Evolutionary conservation across 1,140 invertebrate species (phyloP).

Genomic region (Drosophila sturtevanti): DNA sequence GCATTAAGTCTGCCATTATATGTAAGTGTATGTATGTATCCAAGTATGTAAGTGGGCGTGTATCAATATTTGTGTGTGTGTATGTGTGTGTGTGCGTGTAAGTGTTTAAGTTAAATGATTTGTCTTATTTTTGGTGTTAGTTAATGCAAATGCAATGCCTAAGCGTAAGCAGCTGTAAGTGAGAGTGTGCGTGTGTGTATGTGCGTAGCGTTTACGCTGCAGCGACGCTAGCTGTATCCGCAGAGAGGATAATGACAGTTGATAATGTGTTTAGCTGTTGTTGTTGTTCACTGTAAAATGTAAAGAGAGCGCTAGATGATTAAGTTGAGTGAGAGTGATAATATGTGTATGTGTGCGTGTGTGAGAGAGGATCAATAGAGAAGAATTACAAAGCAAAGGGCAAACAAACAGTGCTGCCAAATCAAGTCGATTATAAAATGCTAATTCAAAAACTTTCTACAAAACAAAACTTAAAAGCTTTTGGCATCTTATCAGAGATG

Average conservation of each 20-base stretch:
- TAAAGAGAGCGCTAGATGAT: constrained; percentile 16
- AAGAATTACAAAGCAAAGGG: background rate
- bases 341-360: constrained; percentile 31
- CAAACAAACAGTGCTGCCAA: background rate
- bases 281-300: constrained; percentile 11
- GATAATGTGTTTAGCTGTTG: constrained; percentile 5
- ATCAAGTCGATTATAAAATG: background rate
- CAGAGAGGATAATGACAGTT: constrained; percentile 5
- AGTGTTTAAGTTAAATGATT: constrained; percentile 25
- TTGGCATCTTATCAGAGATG: too few species aligned
- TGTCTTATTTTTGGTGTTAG: constrained; percentile 42
- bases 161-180: constrained; percentile 48
- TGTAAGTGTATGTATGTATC: constrained; percentile 13
- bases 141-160: constrained; percentile 50
- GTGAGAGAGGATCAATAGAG: constrained; percentile 1
- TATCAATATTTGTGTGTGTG: constrained; percentile 18
- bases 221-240: background rate
- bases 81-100: background rate
- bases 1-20: constrained; percentile 87
- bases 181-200: constrained; percentile 17
- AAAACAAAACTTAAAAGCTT: too few species aligned
- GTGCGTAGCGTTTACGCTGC: constrained; percentile 1
- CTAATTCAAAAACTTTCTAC: background rate
- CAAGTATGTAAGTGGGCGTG: background rate
- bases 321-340: constrained; percentile 9